A percentile compares a stretch with the other conserved stretches of the same genome.
phyloP scores from a whole-genome alignment of 2,113 vertebrate genomes.

The Cheirogaleus medius region DNA sequence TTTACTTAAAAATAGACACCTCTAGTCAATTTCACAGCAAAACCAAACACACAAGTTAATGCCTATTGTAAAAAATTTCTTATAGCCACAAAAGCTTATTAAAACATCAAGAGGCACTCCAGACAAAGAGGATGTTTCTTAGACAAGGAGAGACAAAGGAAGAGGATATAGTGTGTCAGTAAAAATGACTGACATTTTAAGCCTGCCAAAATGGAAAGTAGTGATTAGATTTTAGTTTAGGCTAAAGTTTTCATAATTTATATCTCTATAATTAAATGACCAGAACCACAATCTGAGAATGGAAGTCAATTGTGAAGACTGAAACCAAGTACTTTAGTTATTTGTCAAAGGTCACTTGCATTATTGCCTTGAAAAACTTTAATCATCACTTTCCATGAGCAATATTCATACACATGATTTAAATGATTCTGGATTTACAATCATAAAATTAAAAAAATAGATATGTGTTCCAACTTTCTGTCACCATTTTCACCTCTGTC shows the following conservation, averaged over 20 bases:
- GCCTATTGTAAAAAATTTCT: neutral
- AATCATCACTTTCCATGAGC: neutral
- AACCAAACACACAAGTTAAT: neutral
- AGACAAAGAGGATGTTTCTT: neutral
- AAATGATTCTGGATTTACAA: neutral
- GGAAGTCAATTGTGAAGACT: constrained; percentile 5
- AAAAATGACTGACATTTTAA: neutral
- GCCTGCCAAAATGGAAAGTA: constrained; percentile 2
- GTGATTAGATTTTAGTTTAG: neutral
- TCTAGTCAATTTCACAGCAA: neutral
- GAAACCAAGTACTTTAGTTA: neutral
- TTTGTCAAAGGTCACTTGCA: neutral
- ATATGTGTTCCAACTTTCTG: neutral
- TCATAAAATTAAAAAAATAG: constrained; percentile 17
- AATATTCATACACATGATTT: neutral
- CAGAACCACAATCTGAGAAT: neutral
- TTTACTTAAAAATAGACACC: neutral
- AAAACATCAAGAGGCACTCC: neutral
- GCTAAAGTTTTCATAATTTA: neutral
- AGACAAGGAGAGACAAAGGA: neutral
- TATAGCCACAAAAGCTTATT: neutral
- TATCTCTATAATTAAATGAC: neutral
- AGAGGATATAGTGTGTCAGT: neutral
- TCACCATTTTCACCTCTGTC: neutral
- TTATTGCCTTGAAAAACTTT: constrained; percentile 6